These are phyloP conservation scores for Gorilla gorilla DNA, from an alignment of 2,113 vertebrate species.

Conservation along the genomic window DNA sequence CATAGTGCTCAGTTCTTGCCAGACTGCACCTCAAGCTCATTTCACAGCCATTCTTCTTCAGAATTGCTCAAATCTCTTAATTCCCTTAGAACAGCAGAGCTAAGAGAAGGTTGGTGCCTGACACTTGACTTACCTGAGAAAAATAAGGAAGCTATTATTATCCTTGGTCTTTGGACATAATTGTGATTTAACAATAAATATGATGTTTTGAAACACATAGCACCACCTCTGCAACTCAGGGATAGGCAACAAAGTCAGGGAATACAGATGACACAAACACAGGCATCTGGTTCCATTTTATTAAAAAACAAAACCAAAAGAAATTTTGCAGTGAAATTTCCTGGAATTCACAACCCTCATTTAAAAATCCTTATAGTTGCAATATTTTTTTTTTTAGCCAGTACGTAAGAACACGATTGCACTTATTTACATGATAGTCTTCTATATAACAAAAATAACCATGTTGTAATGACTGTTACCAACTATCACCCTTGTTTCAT, in stretches of 20 bases:
- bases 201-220: not conserved
- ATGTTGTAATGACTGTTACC: slow-evolving; percentile 84
- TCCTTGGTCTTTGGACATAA: not conserved
- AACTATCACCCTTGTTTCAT: slow-evolving; percentile 69
- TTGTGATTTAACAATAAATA: not conserved
- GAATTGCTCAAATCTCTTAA: not conserved
- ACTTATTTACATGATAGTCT: slow-evolving; percentile 88
- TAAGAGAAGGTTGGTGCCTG: not conserved
- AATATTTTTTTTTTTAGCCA: slow-evolving; percentile 86
- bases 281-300: slow-evolving; percentile 80
- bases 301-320: slow-evolving; percentile 84
- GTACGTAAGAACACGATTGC: slow-evolving; percentile 87
- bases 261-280: slow-evolving; percentile 48
- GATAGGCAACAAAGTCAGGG: not conserved
- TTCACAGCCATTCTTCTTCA: not conserved
- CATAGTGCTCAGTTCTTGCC: accelerated
- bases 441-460: slow-evolving; percentile 92
- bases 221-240: not conserved
- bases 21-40: accelerated
- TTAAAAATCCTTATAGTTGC: slow-evolving; percentile 86
- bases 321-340: slow-evolving; percentile 88
- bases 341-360: slow-evolving; percentile 86
- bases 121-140: not conserved
- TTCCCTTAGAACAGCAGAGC: not conserved
- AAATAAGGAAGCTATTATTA: not conserved